A percentile compares a stretch with the other conserved stretches of the same genome.
These are phyloP conservation scores for Falco peregrinus DNA, from an alignment of 2,797 vertebrate genomes.

Conservation along the genomic window DNA sequence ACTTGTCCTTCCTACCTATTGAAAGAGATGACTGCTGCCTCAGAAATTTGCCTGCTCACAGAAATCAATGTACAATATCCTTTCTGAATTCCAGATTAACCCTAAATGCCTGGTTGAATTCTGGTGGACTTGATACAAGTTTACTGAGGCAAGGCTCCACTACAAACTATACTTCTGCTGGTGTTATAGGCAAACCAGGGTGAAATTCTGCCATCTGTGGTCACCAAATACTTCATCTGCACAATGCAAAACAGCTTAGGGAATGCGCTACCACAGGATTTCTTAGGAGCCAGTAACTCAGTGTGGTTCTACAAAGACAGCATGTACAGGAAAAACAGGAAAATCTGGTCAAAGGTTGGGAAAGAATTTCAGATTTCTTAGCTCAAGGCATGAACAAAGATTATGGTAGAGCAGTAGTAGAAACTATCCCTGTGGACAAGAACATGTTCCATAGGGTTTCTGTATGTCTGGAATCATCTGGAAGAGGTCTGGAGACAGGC, in stretches of 20 bases:
- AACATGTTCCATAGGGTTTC: not conserved
- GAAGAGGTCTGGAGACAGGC: not conserved
- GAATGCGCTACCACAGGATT: not conserved
- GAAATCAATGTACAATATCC: not conserved
- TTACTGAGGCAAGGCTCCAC: not conserved
- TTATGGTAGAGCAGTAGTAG: not conserved
- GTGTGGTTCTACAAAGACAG: not conserved
- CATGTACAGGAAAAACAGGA: constrained; percentile 9
- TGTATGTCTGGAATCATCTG: not conserved
- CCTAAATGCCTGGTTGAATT: not conserved
- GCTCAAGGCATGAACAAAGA: constrained; percentile 21
- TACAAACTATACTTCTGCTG: not conserved
- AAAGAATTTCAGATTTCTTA: constrained; percentile 32
- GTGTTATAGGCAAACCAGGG: not conserved
- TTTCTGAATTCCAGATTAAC: not conserved
- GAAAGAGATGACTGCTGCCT: not conserved
- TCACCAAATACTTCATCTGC: not conserved
- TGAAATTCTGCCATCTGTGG: not conserved
- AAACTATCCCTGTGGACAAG: constrained; percentile 21
- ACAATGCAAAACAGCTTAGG: not conserved
- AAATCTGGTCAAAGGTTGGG: not conserved
- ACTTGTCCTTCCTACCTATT: not conserved
- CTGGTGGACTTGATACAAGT: not conserved
- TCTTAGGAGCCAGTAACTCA: not conserved
- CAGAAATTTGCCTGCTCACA: not conserved